Conservation (phyloP, 2,888 invertebrate genomes). For the Andrena praecox region DNA sequence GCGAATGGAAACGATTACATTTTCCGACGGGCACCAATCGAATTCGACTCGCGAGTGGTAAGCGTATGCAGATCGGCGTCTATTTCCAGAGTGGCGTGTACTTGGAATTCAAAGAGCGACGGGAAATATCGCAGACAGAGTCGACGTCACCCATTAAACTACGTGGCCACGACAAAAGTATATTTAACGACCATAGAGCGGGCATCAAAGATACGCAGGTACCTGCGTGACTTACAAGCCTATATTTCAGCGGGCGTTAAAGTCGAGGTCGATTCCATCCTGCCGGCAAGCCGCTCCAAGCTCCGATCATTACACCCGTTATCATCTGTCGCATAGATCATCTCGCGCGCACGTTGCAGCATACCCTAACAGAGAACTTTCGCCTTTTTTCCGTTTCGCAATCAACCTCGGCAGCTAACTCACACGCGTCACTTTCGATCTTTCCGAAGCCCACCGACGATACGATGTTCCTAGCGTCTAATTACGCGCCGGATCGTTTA, state of each 20-base stretch:
- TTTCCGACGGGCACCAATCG: too few species aligned
- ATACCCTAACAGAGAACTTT: neutral
- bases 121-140: slow-evolving; percentile 1
- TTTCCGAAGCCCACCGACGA: neutral
- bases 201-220: slow-evolving; percentile 31
- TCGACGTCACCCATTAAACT: slow-evolving; percentile 48
- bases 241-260: slow-evolving; percentile 66
- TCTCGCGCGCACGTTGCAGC: slow-evolving; percentile 36
- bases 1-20: too few species aligned
- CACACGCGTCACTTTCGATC: slow-evolving; percentile 16
- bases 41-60: too few species aligned
- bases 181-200: slow-evolving; percentile 47
- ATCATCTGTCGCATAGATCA: slow-evolving; percentile 69
- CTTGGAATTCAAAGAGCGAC: neutral
- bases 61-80: too few species aligned
- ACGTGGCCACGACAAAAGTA: slow-evolving; percentile 52
- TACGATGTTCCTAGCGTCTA: neutral
- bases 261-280: slow-evolving; percentile 66
- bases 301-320: slow-evolving; percentile 68
- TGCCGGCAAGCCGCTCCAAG: slow-evolving; percentile 40
- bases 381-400: slow-evolving; percentile 33
- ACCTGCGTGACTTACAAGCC: slow-evolving; percentile 67
- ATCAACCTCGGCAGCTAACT: slow-evolving; percentile 38
- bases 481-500: neutral
- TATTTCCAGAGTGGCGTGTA: too few species aligned